Evolutionary conservation across 1,140 invertebrate species (phyloP).

Genomic region (Drosophila lacteicornis): DNA sequence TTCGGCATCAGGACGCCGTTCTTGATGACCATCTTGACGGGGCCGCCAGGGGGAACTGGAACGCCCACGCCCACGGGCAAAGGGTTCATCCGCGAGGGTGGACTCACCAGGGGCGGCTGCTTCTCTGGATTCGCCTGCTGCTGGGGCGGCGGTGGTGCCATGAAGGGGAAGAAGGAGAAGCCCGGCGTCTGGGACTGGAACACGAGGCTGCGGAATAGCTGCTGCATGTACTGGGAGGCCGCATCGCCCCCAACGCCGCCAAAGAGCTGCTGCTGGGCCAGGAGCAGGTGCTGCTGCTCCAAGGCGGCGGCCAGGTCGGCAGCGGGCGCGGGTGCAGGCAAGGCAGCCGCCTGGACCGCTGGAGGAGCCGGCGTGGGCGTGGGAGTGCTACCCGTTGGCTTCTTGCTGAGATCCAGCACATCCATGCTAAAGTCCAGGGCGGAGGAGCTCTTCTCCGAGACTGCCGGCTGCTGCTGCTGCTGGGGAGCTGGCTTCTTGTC

Average conservation of each 20-base stretch:
- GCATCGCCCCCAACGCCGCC: constrained; percentile 86
- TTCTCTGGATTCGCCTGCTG: constrained; percentile 87
- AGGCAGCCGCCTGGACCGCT: constrained; percentile 42
- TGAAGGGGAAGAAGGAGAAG: constrained; percentile 83
- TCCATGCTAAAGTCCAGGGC: constrained; percentile 92
- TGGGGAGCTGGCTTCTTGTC: constrained; percentile 79
- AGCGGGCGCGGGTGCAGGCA: constrained; percentile 84
- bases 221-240: constrained; percentile 86
- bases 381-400: constrained; percentile 86
- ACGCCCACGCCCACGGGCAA: constrained; percentile 26
- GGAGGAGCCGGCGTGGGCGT: constrained; percentile 68
- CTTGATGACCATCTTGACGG: constrained; percentile 95
- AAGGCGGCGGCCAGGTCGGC: constrained; percentile 43
- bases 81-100: not conserved
- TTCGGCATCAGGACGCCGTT: constrained; percentile 95
- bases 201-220: constrained; percentile 86
- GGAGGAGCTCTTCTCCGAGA: constrained; percentile 33
- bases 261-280: constrained; percentile 62
- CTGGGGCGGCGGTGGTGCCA: constrained; percentile 87
- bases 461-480: constrained; percentile 31
- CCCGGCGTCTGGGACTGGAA: constrained; percentile 86
- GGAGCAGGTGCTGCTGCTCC: constrained; percentile 85
- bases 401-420: constrained; percentile 95
- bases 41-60: constrained; percentile 85
- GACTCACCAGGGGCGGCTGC: constrained; percentile 20